Conservation (phyloP, 2,113 vertebrate genomes). For the Ophthalmolycus amberensis region DNA sequence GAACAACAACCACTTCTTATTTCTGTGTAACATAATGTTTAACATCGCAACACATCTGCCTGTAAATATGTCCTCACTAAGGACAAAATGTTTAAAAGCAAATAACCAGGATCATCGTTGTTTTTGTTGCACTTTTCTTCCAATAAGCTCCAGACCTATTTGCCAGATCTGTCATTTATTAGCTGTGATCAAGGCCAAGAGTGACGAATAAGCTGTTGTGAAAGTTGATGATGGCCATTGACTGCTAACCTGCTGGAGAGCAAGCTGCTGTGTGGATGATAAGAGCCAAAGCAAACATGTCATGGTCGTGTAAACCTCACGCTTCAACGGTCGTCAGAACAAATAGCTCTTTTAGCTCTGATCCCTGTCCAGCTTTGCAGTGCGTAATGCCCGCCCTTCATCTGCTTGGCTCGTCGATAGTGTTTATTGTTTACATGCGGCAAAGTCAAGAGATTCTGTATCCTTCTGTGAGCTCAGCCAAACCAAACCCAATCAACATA, state of each 20-base stretch:
- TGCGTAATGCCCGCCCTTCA: conserved; percentile 66
- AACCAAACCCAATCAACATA: conserved; percentile 73
- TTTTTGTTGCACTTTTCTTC: conserved; percentile 39
- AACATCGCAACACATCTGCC: neutral
- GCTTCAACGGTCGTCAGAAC: conserved; percentile 64
- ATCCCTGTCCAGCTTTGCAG: conserved; percentile 69
- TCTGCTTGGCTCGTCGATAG: conserved; percentile 59
- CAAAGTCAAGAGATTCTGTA: conserved; percentile 69
- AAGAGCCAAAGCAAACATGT: conserved; percentile 73
- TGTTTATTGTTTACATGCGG: conserved; percentile 76
- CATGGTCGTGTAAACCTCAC: conserved; percentile 70
- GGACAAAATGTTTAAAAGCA: conserved; percentile 36
- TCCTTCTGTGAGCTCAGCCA: conserved; percentile 60
- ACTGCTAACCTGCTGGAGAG: conserved; percentile 60
- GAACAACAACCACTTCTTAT: conserved; percentile 12
- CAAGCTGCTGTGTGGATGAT: conserved; percentile 63
- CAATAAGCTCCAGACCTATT: conserved; percentile 20
- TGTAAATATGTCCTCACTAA: conserved; percentile 26
- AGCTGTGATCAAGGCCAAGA: conserved; percentile 34
- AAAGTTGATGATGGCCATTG: conserved; percentile 62
- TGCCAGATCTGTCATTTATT: conserved; percentile 38
- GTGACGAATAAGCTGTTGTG: conserved; percentile 39
- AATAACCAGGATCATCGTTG: conserved; percentile 18
- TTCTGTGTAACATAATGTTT: neutral
- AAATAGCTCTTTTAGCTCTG: conserved; percentile 68